Evolutionary conservation across 1,140 invertebrate genomes (phyloP).

Genomic region (Drosophila santomea): DNA sequence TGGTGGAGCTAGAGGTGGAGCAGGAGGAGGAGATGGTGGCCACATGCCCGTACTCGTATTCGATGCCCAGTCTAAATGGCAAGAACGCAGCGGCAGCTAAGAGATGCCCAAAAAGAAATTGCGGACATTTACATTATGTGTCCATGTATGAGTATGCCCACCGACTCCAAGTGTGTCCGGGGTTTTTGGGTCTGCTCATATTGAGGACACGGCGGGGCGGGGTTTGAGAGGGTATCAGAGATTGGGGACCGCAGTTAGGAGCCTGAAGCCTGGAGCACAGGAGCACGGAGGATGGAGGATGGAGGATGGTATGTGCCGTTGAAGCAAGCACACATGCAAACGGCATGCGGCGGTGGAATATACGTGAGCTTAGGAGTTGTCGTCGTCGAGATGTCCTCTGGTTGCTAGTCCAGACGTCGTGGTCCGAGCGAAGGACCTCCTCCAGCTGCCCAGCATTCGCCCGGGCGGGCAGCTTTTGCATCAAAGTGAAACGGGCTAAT

Average conservation of each 20-base stretch:
- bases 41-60: constrained; percentile 32
- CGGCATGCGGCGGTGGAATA: constrained; percentile 53
- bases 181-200: constrained; percentile 7
- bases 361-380: constrained; percentile 71
- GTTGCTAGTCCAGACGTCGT: constrained; percentile 66
- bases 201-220: not conserved
- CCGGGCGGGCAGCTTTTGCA: constrained; percentile 56
- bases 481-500: constrained; percentile 78
- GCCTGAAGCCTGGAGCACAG: constrained; percentile 9
- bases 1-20: constrained; percentile 11
- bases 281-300: too few species aligned
- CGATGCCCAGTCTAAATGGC: constrained; percentile 74
- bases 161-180: constrained; percentile 41
- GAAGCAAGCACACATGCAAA: constrained; percentile 52
- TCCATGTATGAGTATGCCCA: constrained; percentile 68
- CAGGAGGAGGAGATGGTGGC: constrained; percentile 26
- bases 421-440: constrained; percentile 52
- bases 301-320: constrained; percentile 48
- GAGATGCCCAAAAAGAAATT: constrained; percentile 84
- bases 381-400: constrained; percentile 76
- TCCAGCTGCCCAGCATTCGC: constrained; percentile 4
- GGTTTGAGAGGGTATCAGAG: not conserved
- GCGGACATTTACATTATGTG: constrained; percentile 84
- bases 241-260: not conserved
- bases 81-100: constrained; percentile 76